A percentile compares a stretch with the other conserved stretches of the same genome.
Conservation (phyloP, 2,888 invertebrate species). For the Anorthoa munda region DNA sequence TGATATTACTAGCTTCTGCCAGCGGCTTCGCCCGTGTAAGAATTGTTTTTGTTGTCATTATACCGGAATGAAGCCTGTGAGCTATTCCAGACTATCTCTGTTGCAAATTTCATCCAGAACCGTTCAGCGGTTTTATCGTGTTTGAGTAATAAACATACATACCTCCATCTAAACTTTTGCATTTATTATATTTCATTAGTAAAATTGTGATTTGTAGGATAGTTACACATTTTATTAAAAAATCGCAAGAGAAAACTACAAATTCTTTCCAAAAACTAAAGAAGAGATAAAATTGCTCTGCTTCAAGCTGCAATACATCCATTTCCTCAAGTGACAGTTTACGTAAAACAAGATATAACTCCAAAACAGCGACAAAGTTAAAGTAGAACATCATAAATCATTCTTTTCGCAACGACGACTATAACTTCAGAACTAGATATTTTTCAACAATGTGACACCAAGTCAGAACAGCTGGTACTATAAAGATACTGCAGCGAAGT, state of each 20-base stretch:
- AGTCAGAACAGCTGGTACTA: conserved; percentile 9
- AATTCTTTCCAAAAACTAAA: neutral
- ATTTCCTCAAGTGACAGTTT: conserved; percentile 21
- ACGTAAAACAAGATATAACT: conserved; percentile 30
- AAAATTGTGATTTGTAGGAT: too few relatives aligned
- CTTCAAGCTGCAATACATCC: neutral
- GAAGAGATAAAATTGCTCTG: neutral
- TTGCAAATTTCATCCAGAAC: too few relatives aligned
- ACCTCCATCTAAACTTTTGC: too few relatives aligned
- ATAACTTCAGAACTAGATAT: neutral
- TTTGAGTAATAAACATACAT: too few relatives aligned
- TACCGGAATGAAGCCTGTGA: too few relatives aligned
- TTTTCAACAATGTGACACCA: conserved; percentile 14
- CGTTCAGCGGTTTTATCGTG: too few relatives aligned
- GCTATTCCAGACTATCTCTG: too few relatives aligned
- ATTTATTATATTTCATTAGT: too few relatives aligned
- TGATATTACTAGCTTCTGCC: too few relatives aligned
- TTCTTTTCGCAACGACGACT: conserved; percentile 37
- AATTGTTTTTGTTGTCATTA: too few relatives aligned
- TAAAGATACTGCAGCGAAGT: neutral
- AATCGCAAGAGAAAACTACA: neutral
- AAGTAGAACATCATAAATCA: conserved; percentile 21
- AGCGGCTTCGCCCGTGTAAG: too few relatives aligned
- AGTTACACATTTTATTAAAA: too few relatives aligned
- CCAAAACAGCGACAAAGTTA: conserved; percentile 15